Conservation (phyloP, 92 coral and sea anemone genomes). For the Epizoanthus fatuus region DNA sequence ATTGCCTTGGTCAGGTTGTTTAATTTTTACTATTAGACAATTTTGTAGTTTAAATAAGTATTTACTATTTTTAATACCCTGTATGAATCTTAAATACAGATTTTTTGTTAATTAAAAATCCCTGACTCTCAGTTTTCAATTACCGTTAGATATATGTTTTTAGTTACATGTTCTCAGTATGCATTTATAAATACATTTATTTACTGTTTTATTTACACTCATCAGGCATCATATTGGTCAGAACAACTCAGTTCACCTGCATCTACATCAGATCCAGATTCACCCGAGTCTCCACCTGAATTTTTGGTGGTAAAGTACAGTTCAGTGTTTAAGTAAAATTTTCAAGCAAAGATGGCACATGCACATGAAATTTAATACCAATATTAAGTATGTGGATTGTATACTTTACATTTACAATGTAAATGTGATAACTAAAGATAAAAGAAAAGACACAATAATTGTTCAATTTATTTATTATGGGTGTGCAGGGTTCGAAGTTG, state of each 20-base stretch:
- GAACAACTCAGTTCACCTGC: background rate
- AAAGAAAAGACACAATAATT: background rate
- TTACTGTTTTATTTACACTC: background rate
- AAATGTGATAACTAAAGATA: background rate
- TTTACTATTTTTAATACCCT: background rate
- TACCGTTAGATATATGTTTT: background rate
- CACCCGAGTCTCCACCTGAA: background rate
- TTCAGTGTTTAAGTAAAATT: background rate
- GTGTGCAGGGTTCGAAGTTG: no score
- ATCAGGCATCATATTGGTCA: constrained; percentile 5
- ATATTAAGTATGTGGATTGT: background rate
- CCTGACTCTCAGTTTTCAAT: no score
- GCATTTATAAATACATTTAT: background rate
- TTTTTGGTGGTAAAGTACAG: background rate
- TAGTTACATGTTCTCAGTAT: constrained; percentile 4
- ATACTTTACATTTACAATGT: background rate
- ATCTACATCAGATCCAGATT: background rate
- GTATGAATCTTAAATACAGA: no score
- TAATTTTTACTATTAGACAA: background rate
- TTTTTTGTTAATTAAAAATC: no score
- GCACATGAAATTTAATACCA: background rate
- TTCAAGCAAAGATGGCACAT: background rate
- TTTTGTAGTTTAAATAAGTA: background rate
- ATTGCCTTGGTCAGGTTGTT: background rate
- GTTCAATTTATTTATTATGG: no score